These are phyloP conservation scores for Catostomus latipinnis DNA, from an alignment of 2,797 vertebrate genomes.

Conservation along the genomic window DNA sequence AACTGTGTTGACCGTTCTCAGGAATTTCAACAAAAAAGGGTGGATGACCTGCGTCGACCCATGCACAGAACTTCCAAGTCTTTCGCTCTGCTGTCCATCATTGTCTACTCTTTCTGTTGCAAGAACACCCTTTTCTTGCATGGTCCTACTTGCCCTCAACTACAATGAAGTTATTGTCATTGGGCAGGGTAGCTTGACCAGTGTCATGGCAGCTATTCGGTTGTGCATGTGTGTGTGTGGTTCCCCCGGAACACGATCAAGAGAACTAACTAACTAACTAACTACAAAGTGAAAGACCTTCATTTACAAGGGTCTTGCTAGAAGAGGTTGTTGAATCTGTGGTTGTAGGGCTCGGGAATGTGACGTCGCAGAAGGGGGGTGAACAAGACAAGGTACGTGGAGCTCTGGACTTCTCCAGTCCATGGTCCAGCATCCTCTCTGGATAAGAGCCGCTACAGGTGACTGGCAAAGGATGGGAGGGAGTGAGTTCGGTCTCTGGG, in stretches of 20 bases:
- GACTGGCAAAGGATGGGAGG: constrained; percentile 51
- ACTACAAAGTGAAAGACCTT: constrained; percentile 62
- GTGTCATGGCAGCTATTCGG: constrained; percentile 68
- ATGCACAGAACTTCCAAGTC: constrained; percentile 48
- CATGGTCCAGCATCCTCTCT: constrained; percentile 71
- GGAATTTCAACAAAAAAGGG: constrained; percentile 64
- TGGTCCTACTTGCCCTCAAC: constrained; percentile 66
- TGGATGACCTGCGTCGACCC: constrained; percentile 42
- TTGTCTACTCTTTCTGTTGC: constrained; percentile 63
- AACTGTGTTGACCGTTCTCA: constrained; percentile 73
- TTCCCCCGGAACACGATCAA: constrained; percentile 62
- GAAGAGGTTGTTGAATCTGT: constrained; percentile 43
- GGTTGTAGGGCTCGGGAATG: constrained; percentile 45
- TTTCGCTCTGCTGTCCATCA: constrained; percentile 44
- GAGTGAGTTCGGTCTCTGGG: constrained; percentile 5
- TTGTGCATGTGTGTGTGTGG: constrained; percentile 64
- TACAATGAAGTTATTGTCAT: constrained; percentile 72
- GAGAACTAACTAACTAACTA: constrained; percentile 72
- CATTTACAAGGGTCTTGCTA: constrained; percentile 9
- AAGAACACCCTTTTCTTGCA: neutral
- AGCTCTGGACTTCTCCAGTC: constrained; percentile 7
- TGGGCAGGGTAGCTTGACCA: constrained; percentile 71
- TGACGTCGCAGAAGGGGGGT: constrained; percentile 58
- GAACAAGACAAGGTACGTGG: constrained; percentile 56
- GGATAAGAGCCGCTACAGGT: constrained; percentile 76